Percentiles rank a stretch among this genome's conserved stretches.
Conservation (phyloP, 2,797 vertebrate species). For the Pyrocephalus nanus region DNA sequence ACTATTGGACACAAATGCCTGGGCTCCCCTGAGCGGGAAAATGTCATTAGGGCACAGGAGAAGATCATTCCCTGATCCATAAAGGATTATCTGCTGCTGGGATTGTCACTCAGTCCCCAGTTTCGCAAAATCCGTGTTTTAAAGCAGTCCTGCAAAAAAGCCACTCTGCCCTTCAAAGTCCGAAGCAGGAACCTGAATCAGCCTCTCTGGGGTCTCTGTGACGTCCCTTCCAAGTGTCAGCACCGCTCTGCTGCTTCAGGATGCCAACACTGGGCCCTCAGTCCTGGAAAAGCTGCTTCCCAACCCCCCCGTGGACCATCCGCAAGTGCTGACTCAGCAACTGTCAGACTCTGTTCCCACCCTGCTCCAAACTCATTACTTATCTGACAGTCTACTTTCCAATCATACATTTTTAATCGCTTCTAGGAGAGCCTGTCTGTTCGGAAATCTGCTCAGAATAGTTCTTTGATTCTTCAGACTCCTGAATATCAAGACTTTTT, state of each 20-base stretch:
- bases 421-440: background rate
- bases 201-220: background rate
- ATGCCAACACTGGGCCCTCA: background rate
- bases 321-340: background rate
- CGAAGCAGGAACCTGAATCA: background rate
- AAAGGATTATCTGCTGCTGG: conserved; percentile 77
- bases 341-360: background rate
- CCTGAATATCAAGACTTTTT: background rate
- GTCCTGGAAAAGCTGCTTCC: background rate
- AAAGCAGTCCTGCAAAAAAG: conserved; percentile 9
- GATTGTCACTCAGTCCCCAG: conserved; percentile 48
- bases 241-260: background rate
- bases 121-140: conserved; percentile 53
- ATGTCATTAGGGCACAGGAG: conserved; percentile 81
- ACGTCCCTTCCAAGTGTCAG: background rate
- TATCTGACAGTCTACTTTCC: background rate
- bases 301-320: background rate
- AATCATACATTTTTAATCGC: background rate
- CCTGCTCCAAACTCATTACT: background rate
- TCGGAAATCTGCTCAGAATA: background rate
- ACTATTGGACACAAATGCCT: conserved; percentile 84
- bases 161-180: background rate
- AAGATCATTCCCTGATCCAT: conserved; percentile 88
- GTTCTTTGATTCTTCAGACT: background rate
- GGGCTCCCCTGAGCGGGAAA: conserved; percentile 72